Base-by-base conservation (phyloP, 1,140 invertebrate species). In the Drosophila mayri region DNA sequence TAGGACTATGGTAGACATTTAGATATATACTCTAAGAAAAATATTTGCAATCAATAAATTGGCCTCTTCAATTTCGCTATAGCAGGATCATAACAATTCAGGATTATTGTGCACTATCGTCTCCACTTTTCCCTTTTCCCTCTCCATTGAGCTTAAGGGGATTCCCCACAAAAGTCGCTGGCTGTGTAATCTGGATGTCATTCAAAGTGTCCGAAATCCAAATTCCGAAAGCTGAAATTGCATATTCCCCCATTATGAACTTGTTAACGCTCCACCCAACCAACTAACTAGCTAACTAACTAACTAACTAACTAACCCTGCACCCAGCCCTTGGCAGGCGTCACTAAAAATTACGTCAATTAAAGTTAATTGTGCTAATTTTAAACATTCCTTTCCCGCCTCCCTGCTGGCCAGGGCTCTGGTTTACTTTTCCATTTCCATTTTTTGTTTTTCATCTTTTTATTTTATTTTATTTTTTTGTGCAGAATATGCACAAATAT, bases 361-460 rank as follows among this genome's bases (percentile, higher is more conserved):
- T 87, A 87, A 87, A 82, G 79, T 82, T 87, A 87, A 87, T 87
- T 87, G 83, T 79, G 73, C 83, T 87, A 87, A 87, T 87, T 82
- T 87, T 76, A 71, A 79, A 44, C 62, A 70, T 57, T 79, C 61
- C 65, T 18, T 16, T 25, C 4, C 40, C 22, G 22, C 46, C 43
- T 16, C 30, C 7, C 18, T 22, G 6, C 14, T 18, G 9, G 8
- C 16, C 57, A 32, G 30, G n/a, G 20, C 37, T 67, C 25, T 66
- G 64, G 61, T 66, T 67, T 66, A 49, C 64, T 67, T 67, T 67
- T 65, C 61, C 61, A 66, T 67, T 67, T 20, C 35, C 18, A 38
- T 60, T 50, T 38, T 41, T 25, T 44, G 18, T 28, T 40, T 46
- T 40, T 43, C n/a, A 14, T 47, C 12, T 28, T 50, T 58, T 52